Base-by-base conservation (phyloP, 2,797 vertebrate genomes). In the Gymnoscopelus braueri region DNA sequence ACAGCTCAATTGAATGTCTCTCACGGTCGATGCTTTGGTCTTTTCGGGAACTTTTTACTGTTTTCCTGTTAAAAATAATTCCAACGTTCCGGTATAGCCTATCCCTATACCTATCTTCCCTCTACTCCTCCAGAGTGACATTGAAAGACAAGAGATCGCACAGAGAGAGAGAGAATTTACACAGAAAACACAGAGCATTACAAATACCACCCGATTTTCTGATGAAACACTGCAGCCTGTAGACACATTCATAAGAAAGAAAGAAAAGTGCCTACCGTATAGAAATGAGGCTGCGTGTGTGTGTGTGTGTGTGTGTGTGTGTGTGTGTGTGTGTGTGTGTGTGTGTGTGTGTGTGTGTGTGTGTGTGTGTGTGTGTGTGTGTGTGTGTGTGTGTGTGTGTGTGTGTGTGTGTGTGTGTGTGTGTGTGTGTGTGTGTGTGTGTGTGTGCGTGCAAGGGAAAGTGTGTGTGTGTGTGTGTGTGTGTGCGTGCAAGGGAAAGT, bases 161-260 rank as follows among this genome's bases (percentile, higher is more conserved):
- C 48, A 19, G 53, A 49, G n/a, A 44, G 39, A 44, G 5, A 44
- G 39, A 10, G 39, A 44, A 44, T 44, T 32, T 24, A 56, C 29
- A 14, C 47, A 10, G 74, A 68, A 82, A 85, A 75, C 78, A 61
- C 19, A 71, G 81, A 86, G 71, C 39, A 3, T 64, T 24, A 67
- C 72, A 83, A 84, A 83, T 75, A 64, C 72, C 53, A 57, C 72
- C 68, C 61, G 10, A 63, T 73, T 87, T 85, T 76, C 72, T 82
- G 85, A 89, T 87, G 85, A 90, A 86, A 89, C 85, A 75, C 84
- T 86, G 87, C 82, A 84, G 85, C 85, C 85, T 86, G 82, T 82
- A 87, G 85, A 84, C 85, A 84, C 86, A 73, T 58, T 57, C 23
- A 65, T 81, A 71, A 80, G 71, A 78, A 79, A 80, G 71, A 78